These are phyloP conservation scores for Oreochromis mossambicus DNA, from an alignment of 2,797 vertebrate species.

Conservation along the genomic window DNA sequence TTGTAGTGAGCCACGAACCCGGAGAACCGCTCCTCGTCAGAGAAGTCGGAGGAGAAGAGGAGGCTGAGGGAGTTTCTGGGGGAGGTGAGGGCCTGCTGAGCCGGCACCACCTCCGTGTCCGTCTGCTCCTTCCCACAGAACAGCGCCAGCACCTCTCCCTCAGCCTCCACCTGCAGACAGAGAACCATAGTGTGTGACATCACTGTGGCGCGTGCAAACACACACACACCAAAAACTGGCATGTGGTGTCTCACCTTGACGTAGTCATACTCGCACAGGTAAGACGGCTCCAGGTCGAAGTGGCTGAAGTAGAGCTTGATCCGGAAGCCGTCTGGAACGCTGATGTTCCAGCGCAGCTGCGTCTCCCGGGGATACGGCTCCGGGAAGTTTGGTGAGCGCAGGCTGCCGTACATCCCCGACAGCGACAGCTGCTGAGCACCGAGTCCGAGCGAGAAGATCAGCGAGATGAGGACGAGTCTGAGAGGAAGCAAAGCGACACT, in stretches of 20 bases:
- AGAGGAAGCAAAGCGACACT: neutral
- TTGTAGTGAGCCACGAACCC: constrained; percentile 93
- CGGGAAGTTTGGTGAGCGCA: constrained; percentile 88
- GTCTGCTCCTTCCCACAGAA: constrained; percentile 89
- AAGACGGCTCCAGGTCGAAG: constrained; percentile 94
- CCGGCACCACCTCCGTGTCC: constrained; percentile 88
- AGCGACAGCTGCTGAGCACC: constrained; percentile 54
- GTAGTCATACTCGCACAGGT: constrained; percentile 94
- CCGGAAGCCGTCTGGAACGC: constrained; percentile 82
- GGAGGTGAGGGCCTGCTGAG: constrained; percentile 75
- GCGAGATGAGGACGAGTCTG: neutral
- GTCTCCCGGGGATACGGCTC: constrained; percentile 86
- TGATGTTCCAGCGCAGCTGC: constrained; percentile 85
- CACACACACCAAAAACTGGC: neutral
- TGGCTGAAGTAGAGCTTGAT: constrained; percentile 92
- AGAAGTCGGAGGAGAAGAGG: constrained; percentile 90
- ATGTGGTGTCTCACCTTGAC: constrained; percentile 78
- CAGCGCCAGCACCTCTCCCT: constrained; percentile 80
- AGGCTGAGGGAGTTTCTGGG: constrained; percentile 81
- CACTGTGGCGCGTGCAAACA: neutral
- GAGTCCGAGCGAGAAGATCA: neutral
- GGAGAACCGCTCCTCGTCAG: constrained; percentile 88
- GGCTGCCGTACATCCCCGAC: constrained; percentile 83
- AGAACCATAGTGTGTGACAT: neutral
- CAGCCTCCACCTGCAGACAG: constrained; percentile 82